Evolutionary conservation across 1,140 invertebrate species (phyloP).

Genomic region (Danaus plexippus): DNA sequence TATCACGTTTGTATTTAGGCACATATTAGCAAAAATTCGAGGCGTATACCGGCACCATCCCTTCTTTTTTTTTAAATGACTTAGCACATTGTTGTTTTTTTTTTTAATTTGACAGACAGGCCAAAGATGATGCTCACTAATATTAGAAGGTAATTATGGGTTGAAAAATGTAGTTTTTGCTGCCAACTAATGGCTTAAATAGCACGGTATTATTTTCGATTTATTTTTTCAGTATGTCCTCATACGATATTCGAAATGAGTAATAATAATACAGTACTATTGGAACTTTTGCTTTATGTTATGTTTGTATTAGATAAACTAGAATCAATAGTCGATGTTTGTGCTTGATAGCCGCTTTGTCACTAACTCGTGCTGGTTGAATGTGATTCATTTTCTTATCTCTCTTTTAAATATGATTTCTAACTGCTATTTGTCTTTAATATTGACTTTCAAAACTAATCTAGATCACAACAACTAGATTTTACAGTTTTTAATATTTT

Average conservation of each 20-base stretch:
- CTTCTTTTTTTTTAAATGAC: constrained; percentile 30
- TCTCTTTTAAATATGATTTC: constrained; percentile 14
- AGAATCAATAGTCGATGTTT: constrained; percentile 53
- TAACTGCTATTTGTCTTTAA: too few relatives aligned
- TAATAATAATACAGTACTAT: too few relatives aligned
- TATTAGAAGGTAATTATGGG: constrained; percentile 39
- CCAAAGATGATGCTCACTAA: constrained; percentile 30
- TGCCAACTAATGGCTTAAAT: constrained; percentile 25
- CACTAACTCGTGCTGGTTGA: constrained; percentile 40
- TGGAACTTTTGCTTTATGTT: constrained; percentile 1
- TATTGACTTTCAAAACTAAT: too few relatives aligned
- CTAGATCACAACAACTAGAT: too few relatives aligned
- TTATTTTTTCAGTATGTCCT: constrained; percentile 10
- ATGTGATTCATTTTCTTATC: constrained; percentile 47
- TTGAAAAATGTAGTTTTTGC: constrained; percentile 31
- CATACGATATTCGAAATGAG: too few relatives aligned
- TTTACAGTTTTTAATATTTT: too few relatives aligned
- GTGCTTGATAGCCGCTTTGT: constrained; percentile 49
- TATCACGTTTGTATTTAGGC: background rate
- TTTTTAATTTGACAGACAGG: constrained; percentile 18
- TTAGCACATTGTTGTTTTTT: constrained; percentile 30
- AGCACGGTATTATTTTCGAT: constrained; percentile 18
- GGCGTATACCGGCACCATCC: background rate
- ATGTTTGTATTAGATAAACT: constrained; percentile 54
- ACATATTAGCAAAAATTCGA: too few relatives aligned